These are phyloP conservation scores for Agapornis canus DNA, from an alignment of 2,797 vertebrate genomes.

Conservation along the genomic window DNA sequence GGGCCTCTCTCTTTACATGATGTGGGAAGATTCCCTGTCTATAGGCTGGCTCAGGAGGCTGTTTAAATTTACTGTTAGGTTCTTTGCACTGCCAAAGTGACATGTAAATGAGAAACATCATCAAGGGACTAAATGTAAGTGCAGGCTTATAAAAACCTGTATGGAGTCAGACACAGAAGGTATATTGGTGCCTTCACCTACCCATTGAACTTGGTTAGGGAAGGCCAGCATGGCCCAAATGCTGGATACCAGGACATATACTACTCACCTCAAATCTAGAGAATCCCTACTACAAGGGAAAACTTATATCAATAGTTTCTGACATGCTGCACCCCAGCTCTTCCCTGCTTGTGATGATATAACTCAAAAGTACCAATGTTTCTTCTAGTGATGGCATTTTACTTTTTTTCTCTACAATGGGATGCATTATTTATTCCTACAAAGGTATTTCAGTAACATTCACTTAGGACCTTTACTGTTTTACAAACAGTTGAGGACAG, in stretches of 20 bases:
- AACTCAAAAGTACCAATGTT: neutral
- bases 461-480: neutral
- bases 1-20: neutral
- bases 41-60: neutral
- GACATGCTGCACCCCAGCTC: neutral
- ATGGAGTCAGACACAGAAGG: neutral
- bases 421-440: neutral
- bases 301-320: neutral
- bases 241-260: neutral
- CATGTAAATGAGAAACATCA: neutral
- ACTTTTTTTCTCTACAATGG: neutral
- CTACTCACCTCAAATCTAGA: neutral
- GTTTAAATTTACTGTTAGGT: neutral
- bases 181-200: neutral
- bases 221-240: neutral
- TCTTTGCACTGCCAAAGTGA: accelerated
- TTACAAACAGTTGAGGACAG: neutral
- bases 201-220: neutral
- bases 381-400: neutral
- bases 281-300: neutral
- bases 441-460: neutral
- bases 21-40: neutral
- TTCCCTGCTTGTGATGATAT: neutral
- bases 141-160: neutral
- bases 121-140: neutral